Percentiles rank a stretch among this genome's conserved stretches.
phyloP scores from a whole-genome alignment of 2,113 vertebrate species.

The Puffinus mauretanicus region DNA sequence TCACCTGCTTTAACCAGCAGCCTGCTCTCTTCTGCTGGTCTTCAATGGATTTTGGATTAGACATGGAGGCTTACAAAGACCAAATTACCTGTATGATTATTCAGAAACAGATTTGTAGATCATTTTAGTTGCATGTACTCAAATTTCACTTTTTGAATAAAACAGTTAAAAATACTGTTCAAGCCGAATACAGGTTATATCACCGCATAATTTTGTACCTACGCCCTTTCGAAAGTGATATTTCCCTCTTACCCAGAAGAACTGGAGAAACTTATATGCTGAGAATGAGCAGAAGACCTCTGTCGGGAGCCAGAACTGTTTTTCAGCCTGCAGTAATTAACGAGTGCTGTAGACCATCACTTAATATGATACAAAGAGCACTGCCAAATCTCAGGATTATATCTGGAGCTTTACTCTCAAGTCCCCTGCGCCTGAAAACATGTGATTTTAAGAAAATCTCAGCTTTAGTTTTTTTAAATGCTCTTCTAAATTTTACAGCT shows the following conservation, averaged over 20 bases:
- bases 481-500: not conserved
- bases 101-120: not conserved
- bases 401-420: slow-evolving; percentile 43
- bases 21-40: not conserved
- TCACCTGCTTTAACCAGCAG: not conserved
- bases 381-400: slow-evolving; percentile 64
- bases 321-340: slow-evolving; percentile 52
- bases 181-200: not conserved
- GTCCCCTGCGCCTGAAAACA: slow-evolving; percentile 7
- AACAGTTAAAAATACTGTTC: not conserved
- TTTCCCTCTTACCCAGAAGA: slow-evolving; percentile 1
- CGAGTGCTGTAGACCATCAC: slow-evolving; percentile 57
- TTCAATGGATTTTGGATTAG: not conserved
- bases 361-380: slow-evolving; percentile 24
- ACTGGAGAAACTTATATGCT: not conserved
- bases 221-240: not conserved
- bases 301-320: not conserved
- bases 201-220: not conserved
- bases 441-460: slow-evolving; percentile 24
- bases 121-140: not conserved
- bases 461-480: not conserved
- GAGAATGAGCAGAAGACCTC: slow-evolving; percentile 51
- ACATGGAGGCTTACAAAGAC: not conserved
- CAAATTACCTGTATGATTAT: not conserved
- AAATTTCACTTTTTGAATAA: not conserved